phyloP scores from a whole-genome alignment of 2,113 vertebrate species.

The Hiodon tergisus region DNA sequence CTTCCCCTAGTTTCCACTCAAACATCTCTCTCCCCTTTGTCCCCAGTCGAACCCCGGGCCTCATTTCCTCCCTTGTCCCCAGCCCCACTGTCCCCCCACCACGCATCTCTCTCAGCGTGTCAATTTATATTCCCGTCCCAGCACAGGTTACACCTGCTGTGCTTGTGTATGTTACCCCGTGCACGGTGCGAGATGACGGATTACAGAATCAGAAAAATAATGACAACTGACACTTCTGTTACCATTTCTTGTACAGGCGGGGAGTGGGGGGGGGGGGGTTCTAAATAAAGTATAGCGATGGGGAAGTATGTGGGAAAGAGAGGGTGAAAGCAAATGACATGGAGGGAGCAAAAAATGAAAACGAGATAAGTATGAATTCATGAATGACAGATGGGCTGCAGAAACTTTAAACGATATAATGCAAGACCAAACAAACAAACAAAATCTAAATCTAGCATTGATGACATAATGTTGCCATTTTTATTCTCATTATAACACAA shows the following conservation, averaged over 20 bases:
- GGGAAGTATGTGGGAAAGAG: slow-evolving; percentile 21
- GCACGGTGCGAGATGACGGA: slow-evolving; percentile 70
- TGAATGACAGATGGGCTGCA: neutral
- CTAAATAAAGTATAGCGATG: slow-evolving; percentile 63
- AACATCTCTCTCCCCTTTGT: slow-evolving; percentile 31
- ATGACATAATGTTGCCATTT: too few species aligned
- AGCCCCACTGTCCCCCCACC: slow-evolving; percentile 24
- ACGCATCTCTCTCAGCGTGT: slow-evolving; percentile 59
- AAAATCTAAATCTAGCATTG: too few species aligned
- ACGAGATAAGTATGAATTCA: slow-evolving; percentile 17
- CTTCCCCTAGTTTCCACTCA: slow-evolving; percentile 29
- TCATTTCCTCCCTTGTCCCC: slow-evolving; percentile 28
- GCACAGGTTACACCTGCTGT: slow-evolving; percentile 67
- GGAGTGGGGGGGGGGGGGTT: slow-evolving; percentile 52
- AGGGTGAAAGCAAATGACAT: slow-evolving; percentile 10
- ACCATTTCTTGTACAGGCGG: slow-evolving; percentile 64
- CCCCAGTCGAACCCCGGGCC: slow-evolving; percentile 33
- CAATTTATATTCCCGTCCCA: slow-evolving; percentile 68
- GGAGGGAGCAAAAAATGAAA: slow-evolving; percentile 21
- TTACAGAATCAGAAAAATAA: slow-evolving; percentile 75
- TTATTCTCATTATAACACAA: too few species aligned
- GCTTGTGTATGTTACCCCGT: slow-evolving; percentile 60
- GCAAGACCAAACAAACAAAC: neutral
- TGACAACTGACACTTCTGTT: slow-evolving; percentile 78
- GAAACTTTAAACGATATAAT: neutral